phyloP scores from a whole-genome alignment of 2,888 invertebrate species.

The Lepidochitona cinerea region DNA sequence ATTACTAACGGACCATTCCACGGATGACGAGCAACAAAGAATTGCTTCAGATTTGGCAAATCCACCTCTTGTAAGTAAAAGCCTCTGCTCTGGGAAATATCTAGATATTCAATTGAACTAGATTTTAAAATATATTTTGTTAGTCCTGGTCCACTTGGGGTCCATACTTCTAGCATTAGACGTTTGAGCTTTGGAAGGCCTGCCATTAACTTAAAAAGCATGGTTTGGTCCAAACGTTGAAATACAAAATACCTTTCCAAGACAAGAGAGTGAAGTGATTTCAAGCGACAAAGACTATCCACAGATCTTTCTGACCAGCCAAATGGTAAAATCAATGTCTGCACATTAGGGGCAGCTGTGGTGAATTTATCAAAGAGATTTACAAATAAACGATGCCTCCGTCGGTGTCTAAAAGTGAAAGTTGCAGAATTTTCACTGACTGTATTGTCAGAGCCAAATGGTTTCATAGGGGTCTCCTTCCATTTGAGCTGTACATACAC shows the following conservation, averaged over 20 bases:
- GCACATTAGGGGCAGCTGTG: conserved; percentile 52
- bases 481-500: conserved; percentile 62
- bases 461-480: conserved; percentile 65
- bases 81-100: conserved; percentile 66
- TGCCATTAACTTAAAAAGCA: conserved; percentile 48
- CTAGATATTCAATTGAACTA: conserved; percentile 58
- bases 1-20: conserved; percentile 60
- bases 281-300: conserved; percentile 53
- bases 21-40: conserved; percentile 60
- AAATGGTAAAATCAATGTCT: conserved; percentile 64
- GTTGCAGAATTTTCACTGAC: conserved; percentile 46
- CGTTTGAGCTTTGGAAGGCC: conserved; percentile 47
- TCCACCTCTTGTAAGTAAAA: conserved; percentile 58
- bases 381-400: conserved; percentile 59
- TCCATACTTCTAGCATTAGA: conserved; percentile 67
- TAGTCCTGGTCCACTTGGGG: conserved; percentile 60
- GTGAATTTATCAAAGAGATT: conserved; percentile 64
- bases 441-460: conserved; percentile 55
- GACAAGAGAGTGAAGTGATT: conserved; percentile 54
- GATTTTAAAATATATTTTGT: conserved; percentile 53
- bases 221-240: conserved; percentile 54
- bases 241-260: conserved; percentile 65
- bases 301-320: conserved; percentile 66
- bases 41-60: conserved; percentile 54
- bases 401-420: conserved; percentile 54